Base-by-base conservation (phyloP, 2,113 vertebrate species). In the Terrapene triunguis region DNA sequence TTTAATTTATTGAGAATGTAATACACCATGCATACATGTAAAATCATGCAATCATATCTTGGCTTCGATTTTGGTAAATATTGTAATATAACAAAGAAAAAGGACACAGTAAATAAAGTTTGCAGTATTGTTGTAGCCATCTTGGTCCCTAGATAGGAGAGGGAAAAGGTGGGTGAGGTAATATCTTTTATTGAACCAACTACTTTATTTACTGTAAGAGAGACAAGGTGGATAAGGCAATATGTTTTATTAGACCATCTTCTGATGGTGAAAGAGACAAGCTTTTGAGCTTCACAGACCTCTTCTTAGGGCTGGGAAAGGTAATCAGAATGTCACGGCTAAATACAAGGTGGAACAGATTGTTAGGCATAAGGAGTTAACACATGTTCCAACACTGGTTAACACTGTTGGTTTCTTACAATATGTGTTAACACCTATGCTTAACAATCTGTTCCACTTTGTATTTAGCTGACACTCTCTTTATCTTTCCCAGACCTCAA, bases 21-120 rank as follows among this genome's bases (percentile, higher is more conserved):
- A 85, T 80, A 42, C 10, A 85, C 21, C 3, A 12, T 0, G 0
- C 84, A 5, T 1, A 1, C 59, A 72, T 84, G 47, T 81, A 38
- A 59, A 16, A 59, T 91, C 80, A 44, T 90, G 80, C 80, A 78
- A 25, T 84, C 29, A 10, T 91, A 78, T 1, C 5, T 3, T 48
- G 65, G 29, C 21, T 42, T n/a, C 44, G 1, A 1, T 29, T 87
- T 78, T 47, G 51, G 10, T 5, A 84, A 87, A 84, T 10, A 32
- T 5, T 48, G 2, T 54, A 84, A 42, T 2, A 47, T 55, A 7
- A 59, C 24, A 48, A 78, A 51, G 1, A 11, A 53, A 54, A 72
- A 72, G 35, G 22, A 74, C 9, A 42, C 50, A 25, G 19, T 8
- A 38, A 2, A 5, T 6, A 82, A 42, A 2, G 29, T 4, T 59